Conservation (phyloP, 2,113 vertebrate genomes). For the Lipotes vexillifer region DNA sequence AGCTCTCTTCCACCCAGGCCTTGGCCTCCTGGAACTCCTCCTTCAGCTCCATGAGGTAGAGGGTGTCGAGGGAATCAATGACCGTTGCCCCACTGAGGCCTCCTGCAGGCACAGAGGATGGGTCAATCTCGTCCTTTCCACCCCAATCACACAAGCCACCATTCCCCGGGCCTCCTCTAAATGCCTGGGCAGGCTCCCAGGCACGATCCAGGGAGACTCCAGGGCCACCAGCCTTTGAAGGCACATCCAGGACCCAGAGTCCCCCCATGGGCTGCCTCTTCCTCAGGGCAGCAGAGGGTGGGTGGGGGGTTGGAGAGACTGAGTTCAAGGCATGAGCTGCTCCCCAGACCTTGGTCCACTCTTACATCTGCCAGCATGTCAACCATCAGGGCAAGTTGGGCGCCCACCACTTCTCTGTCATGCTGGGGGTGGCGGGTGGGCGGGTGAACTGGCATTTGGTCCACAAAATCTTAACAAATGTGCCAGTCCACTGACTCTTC, state of each 20-base stretch:
- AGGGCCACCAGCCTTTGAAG: neutral
- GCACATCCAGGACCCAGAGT: neutral
- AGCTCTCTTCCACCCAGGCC: constrained; percentile 92
- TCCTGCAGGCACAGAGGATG: constrained; percentile 81
- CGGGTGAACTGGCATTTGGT: neutral
- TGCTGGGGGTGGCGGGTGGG: neutral
- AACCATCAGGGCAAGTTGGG: fast-evolving
- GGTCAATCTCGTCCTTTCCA: neutral
- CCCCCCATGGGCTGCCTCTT: neutral
- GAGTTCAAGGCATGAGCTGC: neutral
- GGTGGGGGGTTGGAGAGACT: fast-evolving
- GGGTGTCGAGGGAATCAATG: constrained; percentile 94
- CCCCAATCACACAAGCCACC: neutral
- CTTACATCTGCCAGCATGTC: neutral
- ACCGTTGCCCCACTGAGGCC: constrained; percentile 94
- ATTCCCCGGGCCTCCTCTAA: fast-evolving
- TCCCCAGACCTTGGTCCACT: neutral
- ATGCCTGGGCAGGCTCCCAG: neutral
- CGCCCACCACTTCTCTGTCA: neutral
- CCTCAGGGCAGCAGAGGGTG: neutral
- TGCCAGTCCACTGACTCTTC: neutral
- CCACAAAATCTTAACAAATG: neutral
- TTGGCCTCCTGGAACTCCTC: constrained; percentile 95
- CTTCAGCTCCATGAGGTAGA: constrained; percentile 96
- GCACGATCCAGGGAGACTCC: neutral